Percentiles rank a stretch among this genome's conserved stretches.
phyloP scores from a whole-genome alignment of 1,140 invertebrate species.

The Trichogramma pretiosum region DNA sequence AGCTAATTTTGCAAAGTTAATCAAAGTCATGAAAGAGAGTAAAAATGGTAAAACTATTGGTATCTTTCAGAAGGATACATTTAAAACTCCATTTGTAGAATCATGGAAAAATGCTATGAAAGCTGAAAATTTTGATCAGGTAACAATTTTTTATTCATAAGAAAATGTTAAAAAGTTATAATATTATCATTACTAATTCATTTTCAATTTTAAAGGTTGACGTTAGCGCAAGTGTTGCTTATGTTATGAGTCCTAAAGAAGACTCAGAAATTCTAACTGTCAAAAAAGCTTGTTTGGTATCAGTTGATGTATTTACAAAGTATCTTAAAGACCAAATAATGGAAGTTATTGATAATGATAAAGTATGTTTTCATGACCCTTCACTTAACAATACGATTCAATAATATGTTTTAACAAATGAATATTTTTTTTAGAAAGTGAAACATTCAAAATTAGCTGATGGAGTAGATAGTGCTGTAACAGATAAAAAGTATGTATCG shows the following conservation, averaged over 20 bases:
- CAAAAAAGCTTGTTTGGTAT: conserved; percentile 87
- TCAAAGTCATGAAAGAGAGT: conserved; percentile 77
- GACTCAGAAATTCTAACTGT: conserved; percentile 86
- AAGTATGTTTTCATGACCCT: too few species aligned
- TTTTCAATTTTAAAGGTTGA: conserved; percentile 57
- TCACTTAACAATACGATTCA: background rate
- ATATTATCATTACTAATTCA: background rate
- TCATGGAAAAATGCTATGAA: conserved; percentile 75
- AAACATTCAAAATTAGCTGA: conserved; percentile 91
- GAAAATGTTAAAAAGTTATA: background rate
- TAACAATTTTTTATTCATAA: conserved; percentile 6
- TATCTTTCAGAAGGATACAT: conserved; percentile 92
- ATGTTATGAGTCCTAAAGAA: conserved; percentile 91
- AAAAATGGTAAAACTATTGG: conserved; percentile 85
- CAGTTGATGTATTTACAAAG: conserved; percentile 91
- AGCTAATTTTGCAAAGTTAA: conserved; percentile 82
- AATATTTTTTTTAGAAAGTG: conserved; percentile 63
- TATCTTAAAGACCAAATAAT: conserved; percentile 97
- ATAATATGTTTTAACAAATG: background rate
- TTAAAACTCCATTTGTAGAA: conserved; percentile 86
- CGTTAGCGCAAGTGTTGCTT: conserved; percentile 73
- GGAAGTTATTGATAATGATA: conserved; percentile 96
- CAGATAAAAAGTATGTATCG: conserved; percentile 89
- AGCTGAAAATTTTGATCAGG: conserved; percentile 65
- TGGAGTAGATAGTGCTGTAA: conserved; percentile 83